Conservation (phyloP, 1,140 invertebrate species). For the Dysdera silvatica region DNA sequence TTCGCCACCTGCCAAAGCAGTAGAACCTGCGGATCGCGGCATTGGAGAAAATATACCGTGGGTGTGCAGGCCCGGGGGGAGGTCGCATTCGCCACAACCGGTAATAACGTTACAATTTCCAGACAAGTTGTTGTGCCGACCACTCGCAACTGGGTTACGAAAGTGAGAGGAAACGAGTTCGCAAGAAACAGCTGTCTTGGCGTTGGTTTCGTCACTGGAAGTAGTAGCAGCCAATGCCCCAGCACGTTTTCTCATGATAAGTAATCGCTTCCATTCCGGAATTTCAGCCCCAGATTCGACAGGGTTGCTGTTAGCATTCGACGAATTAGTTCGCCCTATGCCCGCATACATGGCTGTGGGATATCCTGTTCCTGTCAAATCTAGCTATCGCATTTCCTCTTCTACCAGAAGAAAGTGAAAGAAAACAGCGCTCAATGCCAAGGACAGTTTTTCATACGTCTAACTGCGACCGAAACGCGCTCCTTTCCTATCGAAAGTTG, state of each 20-base stretch:
- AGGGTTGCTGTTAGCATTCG: not conserved
- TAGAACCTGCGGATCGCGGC: constrained; percentile 1
- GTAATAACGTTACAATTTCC: constrained; percentile 10
- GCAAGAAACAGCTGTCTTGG: not conserved
- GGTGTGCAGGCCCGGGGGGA: no score
- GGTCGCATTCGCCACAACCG: not conserved
- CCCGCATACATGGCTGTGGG: constrained; percentile 18
- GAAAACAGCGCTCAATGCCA: no score
- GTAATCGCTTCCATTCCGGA: constrained; percentile 22
- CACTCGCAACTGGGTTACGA: constrained; percentile 23
- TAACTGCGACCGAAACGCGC: no score
- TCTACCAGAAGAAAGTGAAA: no score
- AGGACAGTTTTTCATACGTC: no score
- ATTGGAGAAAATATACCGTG: no score
- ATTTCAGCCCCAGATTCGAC: constrained; percentile 16
- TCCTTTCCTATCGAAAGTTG: no score
- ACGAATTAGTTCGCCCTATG: not conserved
- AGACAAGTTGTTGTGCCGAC: constrained; percentile 1
- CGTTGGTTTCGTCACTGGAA: constrained; percentile 21
- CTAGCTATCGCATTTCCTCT: no score
- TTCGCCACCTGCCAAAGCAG: constrained; percentile 11
- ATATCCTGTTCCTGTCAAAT: constrained; percentile 26
- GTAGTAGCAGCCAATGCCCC: constrained; percentile 17
- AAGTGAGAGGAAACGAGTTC: constrained; percentile 5
- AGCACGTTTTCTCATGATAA: constrained; percentile 26